Percentiles rank a stretch among this genome's conserved stretches.
Conservation (phyloP, 2,888 invertebrate species). For the Branchinecta sandiegonensis region DNA sequence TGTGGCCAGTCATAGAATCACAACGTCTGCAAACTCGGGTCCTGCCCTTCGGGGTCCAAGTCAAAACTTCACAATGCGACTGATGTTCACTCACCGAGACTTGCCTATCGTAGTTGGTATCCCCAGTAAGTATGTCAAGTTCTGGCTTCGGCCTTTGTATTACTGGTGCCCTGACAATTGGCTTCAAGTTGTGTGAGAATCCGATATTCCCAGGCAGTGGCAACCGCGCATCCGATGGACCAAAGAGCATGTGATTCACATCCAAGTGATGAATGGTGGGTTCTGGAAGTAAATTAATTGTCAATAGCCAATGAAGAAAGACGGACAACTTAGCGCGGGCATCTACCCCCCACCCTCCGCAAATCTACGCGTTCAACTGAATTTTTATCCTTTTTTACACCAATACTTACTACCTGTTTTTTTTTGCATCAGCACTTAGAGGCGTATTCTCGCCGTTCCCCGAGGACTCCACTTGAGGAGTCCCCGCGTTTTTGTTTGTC, state of each 20-base stretch:
- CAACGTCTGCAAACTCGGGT: too few species aligned
- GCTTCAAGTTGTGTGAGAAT: conserved; percentile 37
- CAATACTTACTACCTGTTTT: too few species aligned
- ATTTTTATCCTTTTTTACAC: too few species aligned
- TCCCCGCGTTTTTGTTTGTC: too few species aligned
- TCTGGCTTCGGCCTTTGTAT: conserved; percentile 8
- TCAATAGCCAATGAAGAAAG: background rate
- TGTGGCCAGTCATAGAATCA: too few species aligned
- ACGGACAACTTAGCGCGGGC: background rate
- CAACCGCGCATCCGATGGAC: conserved; percentile 49
- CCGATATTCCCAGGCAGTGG: conserved; percentile 54
- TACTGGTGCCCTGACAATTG: conserved; percentile 2
- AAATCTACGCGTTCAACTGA: too few species aligned
- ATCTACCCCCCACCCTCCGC: too few species aligned
- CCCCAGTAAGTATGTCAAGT: conserved; percentile 17
- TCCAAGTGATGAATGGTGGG: conserved; percentile 12
- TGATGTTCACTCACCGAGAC: background rate
- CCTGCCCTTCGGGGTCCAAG: too few species aligned
- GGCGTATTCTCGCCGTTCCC: too few species aligned
- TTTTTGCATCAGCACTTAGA: too few species aligned
- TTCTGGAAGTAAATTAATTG: background rate
- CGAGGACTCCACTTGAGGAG: too few species aligned
- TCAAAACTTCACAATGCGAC: too few species aligned
- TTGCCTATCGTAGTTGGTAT: conserved; percentile 24
- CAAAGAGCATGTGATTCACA: conserved; percentile 36